Percentiles rank a stretch among this genome's conserved stretches.
phyloP scores from a whole-genome alignment of 2,113 vertebrate species.

The Caloenas nicobarica region DNA sequence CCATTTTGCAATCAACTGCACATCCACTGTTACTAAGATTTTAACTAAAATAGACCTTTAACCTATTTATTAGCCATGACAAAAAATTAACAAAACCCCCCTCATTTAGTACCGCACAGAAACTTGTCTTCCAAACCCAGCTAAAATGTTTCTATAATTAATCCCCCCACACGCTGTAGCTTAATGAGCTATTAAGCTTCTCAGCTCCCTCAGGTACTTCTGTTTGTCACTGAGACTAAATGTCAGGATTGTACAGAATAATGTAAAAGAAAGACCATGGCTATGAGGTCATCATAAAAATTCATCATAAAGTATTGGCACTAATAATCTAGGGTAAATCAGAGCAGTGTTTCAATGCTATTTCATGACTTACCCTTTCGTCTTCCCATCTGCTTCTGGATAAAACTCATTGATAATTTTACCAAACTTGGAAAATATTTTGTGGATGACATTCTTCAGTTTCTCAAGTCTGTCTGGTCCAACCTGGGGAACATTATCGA shows the following conservation, averaged over 20 bases:
- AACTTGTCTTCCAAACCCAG: neutral
- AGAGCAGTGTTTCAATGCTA: neutral
- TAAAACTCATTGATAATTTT: constrained; percentile 97
- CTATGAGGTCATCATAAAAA: neutral
- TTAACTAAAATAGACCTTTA: neutral
- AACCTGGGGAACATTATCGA: constrained; percentile 96
- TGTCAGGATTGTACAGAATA: neutral
- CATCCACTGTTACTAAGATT: neutral
- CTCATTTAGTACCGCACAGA: neutral
- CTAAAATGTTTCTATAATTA: neutral
- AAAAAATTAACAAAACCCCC: neutral
- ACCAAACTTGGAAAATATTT: constrained; percentile 98
- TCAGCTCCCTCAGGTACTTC: neutral
- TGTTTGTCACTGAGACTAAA: neutral
- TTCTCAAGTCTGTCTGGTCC: constrained; percentile 94
- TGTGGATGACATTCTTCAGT: constrained; percentile 96
- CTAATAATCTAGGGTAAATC: neutral
- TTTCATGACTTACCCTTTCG: constrained; percentile 85
- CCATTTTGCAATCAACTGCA: neutral
- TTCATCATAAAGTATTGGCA: neutral
- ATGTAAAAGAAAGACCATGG: neutral
- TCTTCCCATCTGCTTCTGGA: constrained; percentile 90
- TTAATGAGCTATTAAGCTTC: neutral
- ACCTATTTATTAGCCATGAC: neutral
- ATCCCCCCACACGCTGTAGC: neutral